Evolutionary conservation across 1,140 invertebrate genomes (phyloP).

Genomic region (Caenorhabditis remanei): DNA sequence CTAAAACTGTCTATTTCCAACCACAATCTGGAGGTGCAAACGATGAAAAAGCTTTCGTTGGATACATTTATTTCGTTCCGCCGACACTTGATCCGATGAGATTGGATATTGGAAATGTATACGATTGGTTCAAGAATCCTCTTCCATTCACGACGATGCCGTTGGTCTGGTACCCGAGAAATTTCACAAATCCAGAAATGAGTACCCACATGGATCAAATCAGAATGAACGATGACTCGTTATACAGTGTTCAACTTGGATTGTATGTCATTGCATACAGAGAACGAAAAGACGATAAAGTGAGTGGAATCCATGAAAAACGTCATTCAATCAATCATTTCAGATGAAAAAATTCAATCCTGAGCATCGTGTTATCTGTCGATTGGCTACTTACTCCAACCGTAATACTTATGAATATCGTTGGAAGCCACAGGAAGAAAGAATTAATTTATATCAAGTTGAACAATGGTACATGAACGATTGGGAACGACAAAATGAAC

Average conservation of each 20-base stretch:
- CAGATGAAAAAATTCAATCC: conserved; percentile 77
- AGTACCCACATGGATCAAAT: conserved; percentile 65
- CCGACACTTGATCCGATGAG: conserved; percentile 78
- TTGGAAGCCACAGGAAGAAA: conserved; percentile 74
- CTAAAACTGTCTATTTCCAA: conserved; percentile 78
- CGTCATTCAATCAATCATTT: conserved; percentile 13
- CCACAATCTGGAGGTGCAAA: conserved; percentile 78
- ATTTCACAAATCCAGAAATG: conserved; percentile 77
- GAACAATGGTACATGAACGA: conserved; percentile 75
- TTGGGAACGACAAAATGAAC: conserved; percentile 75
- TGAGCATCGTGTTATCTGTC: conserved; percentile 72
- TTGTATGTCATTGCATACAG: conserved; percentile 77
- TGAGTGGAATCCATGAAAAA: conserved; percentile 26
- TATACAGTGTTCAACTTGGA: conserved; percentile 75
- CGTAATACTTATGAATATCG: conserved; percentile 75
- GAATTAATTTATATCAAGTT: conserved; percentile 76
- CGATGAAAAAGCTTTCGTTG: conserved; percentile 77
- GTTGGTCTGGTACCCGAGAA: conserved; percentile 75
- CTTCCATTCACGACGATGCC: conserved; percentile 74
- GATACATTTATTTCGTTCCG: conserved; percentile 78
- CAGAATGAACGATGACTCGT: conserved; percentile 70
- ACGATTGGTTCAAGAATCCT: conserved; percentile 78
- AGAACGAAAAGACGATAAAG: conserved; percentile 74
- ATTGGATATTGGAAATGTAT: conserved; percentile 78
- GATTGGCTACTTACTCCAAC: conserved; percentile 74